A percentile compares a stretch with the other conserved stretches of the same genome.
These are phyloP conservation scores for Columba guinea DNA, from an alignment of 2,797 vertebrate genomes.

Conservation along the genomic window DNA sequence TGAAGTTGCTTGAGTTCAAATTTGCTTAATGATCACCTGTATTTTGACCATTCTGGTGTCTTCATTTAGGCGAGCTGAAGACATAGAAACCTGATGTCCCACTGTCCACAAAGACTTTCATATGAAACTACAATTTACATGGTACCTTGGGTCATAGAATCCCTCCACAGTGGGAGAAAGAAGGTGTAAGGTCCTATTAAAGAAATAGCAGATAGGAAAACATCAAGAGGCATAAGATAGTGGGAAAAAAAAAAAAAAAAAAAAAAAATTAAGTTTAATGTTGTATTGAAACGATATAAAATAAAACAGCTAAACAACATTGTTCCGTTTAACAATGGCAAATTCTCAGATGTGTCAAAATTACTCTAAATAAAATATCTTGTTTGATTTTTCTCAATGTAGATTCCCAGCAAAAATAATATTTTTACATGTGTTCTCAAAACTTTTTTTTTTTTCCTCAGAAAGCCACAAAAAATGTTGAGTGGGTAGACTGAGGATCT, in stretches of 20 bases:
- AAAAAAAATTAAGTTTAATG: not conserved
- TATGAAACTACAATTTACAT: not conserved
- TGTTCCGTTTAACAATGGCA: not conserved
- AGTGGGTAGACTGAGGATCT: not conserved
- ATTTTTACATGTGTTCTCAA: not conserved
- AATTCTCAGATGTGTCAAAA: not conserved
- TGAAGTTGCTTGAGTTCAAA: not conserved
- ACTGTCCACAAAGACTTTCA: not conserved
- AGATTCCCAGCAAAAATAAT: not conserved
- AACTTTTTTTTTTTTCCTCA: not conserved
- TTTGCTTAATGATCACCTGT: not conserved
- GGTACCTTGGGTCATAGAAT: not conserved
- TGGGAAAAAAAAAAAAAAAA: not conserved
- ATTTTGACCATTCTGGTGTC: not conserved
- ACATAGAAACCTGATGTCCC: not conserved
- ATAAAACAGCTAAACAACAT: not conserved
- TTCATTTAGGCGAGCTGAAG: not conserved
- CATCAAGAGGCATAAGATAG: not conserved
- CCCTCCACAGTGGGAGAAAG: not conserved
- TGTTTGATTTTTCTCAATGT: not conserved
- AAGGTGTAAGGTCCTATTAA: not conserved
- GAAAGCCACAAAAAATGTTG: not conserved
- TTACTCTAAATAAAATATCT: not conserved
- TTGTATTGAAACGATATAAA: not conserved
- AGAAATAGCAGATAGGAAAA: not conserved